These are phyloP conservation scores for Polymixis lichenea DNA, from an alignment of 2,888 invertebrate species.

Conservation along the genomic window DNA sequence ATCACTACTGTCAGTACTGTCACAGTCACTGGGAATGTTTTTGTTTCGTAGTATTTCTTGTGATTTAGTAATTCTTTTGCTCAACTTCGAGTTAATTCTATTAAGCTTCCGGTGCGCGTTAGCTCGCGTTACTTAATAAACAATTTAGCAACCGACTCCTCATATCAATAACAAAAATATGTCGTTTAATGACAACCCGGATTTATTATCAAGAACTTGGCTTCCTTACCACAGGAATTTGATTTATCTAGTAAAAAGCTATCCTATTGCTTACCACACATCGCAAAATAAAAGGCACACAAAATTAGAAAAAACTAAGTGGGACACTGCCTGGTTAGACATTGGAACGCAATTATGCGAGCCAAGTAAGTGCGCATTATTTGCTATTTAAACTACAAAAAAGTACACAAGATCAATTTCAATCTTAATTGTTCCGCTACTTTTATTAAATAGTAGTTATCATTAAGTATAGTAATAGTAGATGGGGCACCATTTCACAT, in stretches of 20 bases:
- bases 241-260: conserved; percentile 17
- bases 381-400: not conserved
- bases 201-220: not conserved
- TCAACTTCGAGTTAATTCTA: not conserved
- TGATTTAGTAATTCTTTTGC: not conserved
- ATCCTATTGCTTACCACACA: conserved; percentile 4
- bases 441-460: too few relatives aligned
- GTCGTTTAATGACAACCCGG: not conserved
- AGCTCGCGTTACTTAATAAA: not conserved
- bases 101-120: not conserved
- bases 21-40: too few relatives aligned
- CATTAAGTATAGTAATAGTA: too few relatives aligned
- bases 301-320: not conserved
- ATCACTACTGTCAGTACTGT: too few relatives aligned
- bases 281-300: not conserved
- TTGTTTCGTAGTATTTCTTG: too few relatives aligned
- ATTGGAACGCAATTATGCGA: conserved; percentile 2
- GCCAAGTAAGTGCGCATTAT: conserved; percentile 15
- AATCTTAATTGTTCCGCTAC: not conserved
- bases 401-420: not conserved
- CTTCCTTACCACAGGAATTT: not conserved
- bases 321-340: conserved; percentile 7
- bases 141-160: not conserved
- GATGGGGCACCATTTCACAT: not conserved
- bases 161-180: not conserved